Percentiles rank a stretch among this genome's conserved stretches.
Conservation (phyloP, 1,140 invertebrate species). For the Drosophila dunni region DNA sequence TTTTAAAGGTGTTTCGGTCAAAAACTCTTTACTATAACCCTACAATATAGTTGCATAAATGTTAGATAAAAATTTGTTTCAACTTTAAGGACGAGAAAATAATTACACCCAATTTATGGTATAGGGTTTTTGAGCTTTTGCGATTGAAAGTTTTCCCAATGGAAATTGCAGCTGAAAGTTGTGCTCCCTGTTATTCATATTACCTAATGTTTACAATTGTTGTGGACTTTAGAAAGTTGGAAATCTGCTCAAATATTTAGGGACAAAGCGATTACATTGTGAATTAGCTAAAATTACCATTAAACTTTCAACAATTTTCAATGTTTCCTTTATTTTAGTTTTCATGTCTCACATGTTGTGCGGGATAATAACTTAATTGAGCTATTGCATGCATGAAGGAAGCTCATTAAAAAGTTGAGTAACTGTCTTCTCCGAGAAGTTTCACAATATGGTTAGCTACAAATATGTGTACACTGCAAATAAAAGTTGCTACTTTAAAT, state of each 20-base stretch:
- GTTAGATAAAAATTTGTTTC: background rate
- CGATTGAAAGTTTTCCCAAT: constrained; percentile 12
- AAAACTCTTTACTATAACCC: background rate
- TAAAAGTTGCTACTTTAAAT: no score
- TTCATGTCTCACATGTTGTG: constrained; percentile 16
- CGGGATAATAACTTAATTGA: constrained; percentile 76
- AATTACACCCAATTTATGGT: background rate
- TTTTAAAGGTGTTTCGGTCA: no score
- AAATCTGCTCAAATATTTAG: constrained; percentile 26
- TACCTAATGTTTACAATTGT: constrained; percentile 9
- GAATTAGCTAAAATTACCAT: constrained; percentile 66
- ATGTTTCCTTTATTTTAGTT: constrained; percentile 35
- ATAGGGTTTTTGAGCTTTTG: background rate
- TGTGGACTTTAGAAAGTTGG: constrained; percentile 4
- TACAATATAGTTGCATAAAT: background rate
- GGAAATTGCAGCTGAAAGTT: constrained; percentile 17
- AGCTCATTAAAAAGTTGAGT: constrained; percentile 69
- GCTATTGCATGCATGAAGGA: constrained; percentile 67
- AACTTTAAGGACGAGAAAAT: constrained; percentile 3
- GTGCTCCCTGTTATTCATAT: background rate
- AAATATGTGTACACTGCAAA: background rate
- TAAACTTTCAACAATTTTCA: constrained; percentile 59
- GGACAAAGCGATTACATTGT: constrained; percentile 56
- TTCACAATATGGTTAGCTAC: background rate
- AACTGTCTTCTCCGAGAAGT: constrained; percentile 34